Conservation (phyloP, 2,113 vertebrate genomes). For the Dicerorhinus sumatrensis region DNA sequence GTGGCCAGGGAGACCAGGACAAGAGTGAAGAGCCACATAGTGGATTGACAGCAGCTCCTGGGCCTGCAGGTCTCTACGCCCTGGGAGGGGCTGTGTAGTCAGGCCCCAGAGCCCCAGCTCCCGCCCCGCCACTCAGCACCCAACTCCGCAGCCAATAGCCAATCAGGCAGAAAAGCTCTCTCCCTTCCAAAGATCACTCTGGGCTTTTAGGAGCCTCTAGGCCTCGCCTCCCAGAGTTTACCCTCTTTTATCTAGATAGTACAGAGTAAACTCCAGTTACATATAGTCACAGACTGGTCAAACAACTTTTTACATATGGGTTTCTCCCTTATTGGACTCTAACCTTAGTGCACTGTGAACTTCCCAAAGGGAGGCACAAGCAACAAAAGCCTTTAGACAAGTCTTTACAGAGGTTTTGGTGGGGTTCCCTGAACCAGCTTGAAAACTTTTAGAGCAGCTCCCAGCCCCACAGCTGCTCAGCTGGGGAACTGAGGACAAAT, state of each 20-base stretch:
- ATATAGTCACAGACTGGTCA: background rate
- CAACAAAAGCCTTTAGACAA: no score
- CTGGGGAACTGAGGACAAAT: background rate
- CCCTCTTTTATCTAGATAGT: background rate
- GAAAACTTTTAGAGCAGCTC: background rate
- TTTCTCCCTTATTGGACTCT: background rate
- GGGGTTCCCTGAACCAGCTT: background rate
- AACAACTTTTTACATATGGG: background rate
- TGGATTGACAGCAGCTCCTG: no score
- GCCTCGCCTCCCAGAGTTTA: background rate
- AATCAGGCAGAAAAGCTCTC: no score
- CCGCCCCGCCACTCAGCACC: no score
- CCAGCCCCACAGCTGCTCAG: background rate
- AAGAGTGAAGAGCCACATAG: no score
- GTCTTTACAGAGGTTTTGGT: background rate
- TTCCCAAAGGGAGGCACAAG: background rate
- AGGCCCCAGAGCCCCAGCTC: no score
- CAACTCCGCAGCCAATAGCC: no score
- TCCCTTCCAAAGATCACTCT: background rate
- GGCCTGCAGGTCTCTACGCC: no score
- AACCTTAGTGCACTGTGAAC: accelerated
- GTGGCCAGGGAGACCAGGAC: no score
- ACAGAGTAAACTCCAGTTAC: background rate
- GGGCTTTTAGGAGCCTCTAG: accelerated
- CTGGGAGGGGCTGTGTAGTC: no score